A percentile compares a stretch with the other conserved stretches of the same genome.
These are phyloP conservation scores for Tricholaema leucomelas DNA, from an alignment of 2,113 vertebrate genomes.

Conservation along the genomic window DNA sequence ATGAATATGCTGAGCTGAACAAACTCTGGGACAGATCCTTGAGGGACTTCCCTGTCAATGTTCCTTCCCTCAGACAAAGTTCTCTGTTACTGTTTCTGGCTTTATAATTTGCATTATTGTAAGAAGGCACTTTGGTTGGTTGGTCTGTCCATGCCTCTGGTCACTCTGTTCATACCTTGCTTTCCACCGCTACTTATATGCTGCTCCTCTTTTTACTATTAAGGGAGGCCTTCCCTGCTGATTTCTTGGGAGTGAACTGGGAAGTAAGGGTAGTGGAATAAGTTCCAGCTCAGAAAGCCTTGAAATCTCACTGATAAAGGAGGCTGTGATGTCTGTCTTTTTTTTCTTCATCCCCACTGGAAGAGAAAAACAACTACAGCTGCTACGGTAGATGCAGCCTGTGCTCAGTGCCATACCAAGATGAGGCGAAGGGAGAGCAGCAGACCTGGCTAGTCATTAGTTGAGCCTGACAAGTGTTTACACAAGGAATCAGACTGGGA, in stretches of 20 bases:
- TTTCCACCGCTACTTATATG: neutral
- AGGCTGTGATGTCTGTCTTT: neutral
- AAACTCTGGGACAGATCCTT: neutral
- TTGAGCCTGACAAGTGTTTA: neutral
- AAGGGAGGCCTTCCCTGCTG: neutral
- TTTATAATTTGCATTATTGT: neutral
- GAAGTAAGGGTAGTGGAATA: neutral
- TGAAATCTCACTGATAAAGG: neutral
- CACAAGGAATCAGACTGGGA: neutral
- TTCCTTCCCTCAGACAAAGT: neutral
- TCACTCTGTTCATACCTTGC: neutral
- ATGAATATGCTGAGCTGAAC: slow-evolving; percentile 34
- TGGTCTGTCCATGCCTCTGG: neutral
- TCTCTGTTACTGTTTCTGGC: neutral
- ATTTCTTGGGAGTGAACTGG: neutral
- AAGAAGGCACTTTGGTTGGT: neutral
- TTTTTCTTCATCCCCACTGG: neutral
- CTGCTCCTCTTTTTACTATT: neutral
- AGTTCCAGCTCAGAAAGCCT: neutral
- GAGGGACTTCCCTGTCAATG: neutral
- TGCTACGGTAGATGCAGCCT: neutral
- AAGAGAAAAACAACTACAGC: neutral
- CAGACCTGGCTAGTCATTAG: neutral
- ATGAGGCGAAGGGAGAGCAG: neutral
- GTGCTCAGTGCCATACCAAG: neutral